Evolutionary conservation across 1,140 invertebrate genomes (phyloP).

Genomic region (Microplitis mediator): DNA sequence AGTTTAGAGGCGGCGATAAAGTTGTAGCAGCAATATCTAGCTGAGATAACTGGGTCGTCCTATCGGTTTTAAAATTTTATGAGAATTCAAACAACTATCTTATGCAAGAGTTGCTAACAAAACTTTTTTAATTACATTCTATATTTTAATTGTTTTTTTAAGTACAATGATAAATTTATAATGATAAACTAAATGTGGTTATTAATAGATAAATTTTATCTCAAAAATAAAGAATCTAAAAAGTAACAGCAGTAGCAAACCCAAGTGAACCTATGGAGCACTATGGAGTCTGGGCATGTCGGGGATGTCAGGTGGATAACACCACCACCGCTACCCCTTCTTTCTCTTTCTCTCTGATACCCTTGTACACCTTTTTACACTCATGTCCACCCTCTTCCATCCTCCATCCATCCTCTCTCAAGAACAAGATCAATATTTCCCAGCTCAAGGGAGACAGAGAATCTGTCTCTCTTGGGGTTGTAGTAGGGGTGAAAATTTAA

Average conservation of each 20-base stretch:
- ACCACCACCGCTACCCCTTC: neutral
- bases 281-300: neutral
- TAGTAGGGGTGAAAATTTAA: conserved; percentile 22
- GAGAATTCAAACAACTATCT: neutral
- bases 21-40: neutral
- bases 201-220: conserved; percentile 35
- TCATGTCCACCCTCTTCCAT: no score
- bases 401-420: conserved; percentile 5
- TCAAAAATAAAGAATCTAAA: conserved; percentile 50
- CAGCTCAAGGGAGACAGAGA: conserved; percentile 47
- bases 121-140: no score
- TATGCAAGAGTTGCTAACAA: neutral
- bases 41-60: conserved; percentile 7
- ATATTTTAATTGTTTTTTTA: no score
- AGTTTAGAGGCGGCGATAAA: neutral
- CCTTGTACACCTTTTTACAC: neutral
- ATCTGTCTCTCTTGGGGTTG: neutral
- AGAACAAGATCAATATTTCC: conserved; percentile 58
- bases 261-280: neutral
- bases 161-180: no score
- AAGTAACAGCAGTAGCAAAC: conserved; percentile 27
- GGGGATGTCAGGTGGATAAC: neutral
- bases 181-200: neutral
- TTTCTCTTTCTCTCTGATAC: neutral
- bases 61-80: neutral